These are phyloP conservation scores for Drosophila arawakana DNA, from an alignment of 1,140 invertebrate genomes.

Conservation along the genomic window DNA sequence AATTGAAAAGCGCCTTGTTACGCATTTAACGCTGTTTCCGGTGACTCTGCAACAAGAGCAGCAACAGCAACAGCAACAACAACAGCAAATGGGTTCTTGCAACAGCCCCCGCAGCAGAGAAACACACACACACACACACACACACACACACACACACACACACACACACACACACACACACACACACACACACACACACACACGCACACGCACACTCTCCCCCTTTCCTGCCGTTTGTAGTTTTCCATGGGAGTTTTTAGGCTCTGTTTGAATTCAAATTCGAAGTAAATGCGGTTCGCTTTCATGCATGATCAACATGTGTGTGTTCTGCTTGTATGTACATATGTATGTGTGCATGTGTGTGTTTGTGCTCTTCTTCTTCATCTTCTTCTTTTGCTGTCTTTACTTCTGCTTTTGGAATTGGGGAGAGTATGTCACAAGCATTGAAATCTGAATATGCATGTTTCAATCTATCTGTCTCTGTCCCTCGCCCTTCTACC, in stretches of 20 bases:
- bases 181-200: too few relatives aligned
- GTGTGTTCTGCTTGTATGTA: constrained; percentile 7
- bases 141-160: constrained; percentile 8
- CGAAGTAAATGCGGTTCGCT: constrained; percentile 47
- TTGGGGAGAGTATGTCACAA: constrained; percentile 29
- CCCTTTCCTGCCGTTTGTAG: not conserved
- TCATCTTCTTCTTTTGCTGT: not conserved
- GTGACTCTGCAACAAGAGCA: constrained; percentile 27
- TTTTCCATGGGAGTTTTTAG: constrained; percentile 30
- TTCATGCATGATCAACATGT: constrained; percentile 55
- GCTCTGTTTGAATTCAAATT: constrained; percentile 35
- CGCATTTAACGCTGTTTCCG: constrained; percentile 78
- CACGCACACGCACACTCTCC: not conserved
- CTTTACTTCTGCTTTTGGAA: constrained; percentile 22
- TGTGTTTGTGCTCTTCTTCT: constrained; percentile 30
- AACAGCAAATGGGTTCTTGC: constrained; percentile 13
- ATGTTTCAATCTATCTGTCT: constrained; percentile 8
- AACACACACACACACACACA: constrained; percentile 6
- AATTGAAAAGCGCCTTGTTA: constrained; percentile 81
- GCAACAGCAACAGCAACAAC: constrained; percentile 6
- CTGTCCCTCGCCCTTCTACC: not conserved
- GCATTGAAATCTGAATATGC: constrained; percentile 49
- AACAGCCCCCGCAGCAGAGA: constrained; percentile 8
- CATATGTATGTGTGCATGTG: constrained; percentile 14
- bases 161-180: constrained; percentile 9